A percentile compares a stretch with the other conserved stretches of the same genome.
Evolutionary conservation across 1,140 invertebrate genomes (phyloP).

Genomic region (Colletes latitarsis): DNA sequence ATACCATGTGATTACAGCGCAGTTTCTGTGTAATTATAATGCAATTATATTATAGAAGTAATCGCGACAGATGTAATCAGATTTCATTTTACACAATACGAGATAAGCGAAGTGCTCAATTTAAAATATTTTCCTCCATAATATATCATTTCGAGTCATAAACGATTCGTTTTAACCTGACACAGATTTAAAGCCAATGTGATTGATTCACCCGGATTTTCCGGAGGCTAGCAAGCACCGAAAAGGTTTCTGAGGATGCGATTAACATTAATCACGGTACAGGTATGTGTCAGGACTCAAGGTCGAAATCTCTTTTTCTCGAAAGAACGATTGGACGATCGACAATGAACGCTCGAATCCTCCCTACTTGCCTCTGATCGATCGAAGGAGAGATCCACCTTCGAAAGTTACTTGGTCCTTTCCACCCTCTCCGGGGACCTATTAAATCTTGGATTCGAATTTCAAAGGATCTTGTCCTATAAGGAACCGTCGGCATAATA

Average conservation of each 20-base stretch:
- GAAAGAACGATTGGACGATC: slow-evolving; percentile 39
- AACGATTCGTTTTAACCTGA: background rate
- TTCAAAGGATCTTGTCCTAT: slow-evolving; percentile 2
- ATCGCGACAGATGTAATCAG: no score
- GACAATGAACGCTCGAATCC: slow-evolving; percentile 45
- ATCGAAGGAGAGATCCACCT: slow-evolving; percentile 38
- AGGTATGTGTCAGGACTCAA: slow-evolving; percentile 63
- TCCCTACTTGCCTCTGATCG: slow-evolving; percentile 34
- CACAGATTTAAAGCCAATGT: background rate
- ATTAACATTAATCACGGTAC: slow-evolving; percentile 74
- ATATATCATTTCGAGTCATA: background rate
- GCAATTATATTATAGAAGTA: no score
- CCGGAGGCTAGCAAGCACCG: background rate
- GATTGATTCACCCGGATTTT: slow-evolving; percentile 17
- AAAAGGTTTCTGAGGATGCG: slow-evolving; percentile 56
- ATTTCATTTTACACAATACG: no score
- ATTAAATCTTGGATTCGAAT: slow-evolving; percentile 39
- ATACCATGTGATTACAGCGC: no score
- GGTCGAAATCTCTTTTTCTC: slow-evolving; percentile 24
- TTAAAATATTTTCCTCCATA: background rate
- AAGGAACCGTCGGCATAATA: slow-evolving; percentile 5
- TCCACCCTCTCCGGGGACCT: slow-evolving; percentile 17
- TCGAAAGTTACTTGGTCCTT: slow-evolving; percentile 39
- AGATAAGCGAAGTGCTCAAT: no score
- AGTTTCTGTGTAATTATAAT: no score